Base-by-base conservation (phyloP, 2,888 invertebrate genomes). In the Notodonta ziczac region DNA sequence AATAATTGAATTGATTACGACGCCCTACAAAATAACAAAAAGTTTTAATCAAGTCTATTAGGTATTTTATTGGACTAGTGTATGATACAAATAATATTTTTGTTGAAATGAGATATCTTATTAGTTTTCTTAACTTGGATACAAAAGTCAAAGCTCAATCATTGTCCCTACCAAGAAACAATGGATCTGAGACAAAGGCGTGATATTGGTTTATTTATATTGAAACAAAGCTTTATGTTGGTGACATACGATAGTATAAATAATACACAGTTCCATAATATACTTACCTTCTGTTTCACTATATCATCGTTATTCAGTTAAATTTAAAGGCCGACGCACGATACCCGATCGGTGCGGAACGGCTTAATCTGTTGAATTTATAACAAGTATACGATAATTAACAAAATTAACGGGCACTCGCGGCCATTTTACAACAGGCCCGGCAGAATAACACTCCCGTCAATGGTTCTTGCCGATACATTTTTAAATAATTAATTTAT, bases 401-500 rank as follows among this genome's bases (percentile, higher is more conserved):
- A 84, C 73, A 65, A 81, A 85, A 88, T 86, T 87, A 87, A 87
- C 84, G 83, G 72, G 62, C 78, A 74, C 78, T 82, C 81, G 67
- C 77, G 74, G 73, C 81, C 80, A 85, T 83, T 87, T 86, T 81
- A 79, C 81, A 76, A 66, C 62, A 76, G 73, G 77, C 72, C 83
- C 67, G 65, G 76, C 81, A 67, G 81, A 80, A 81, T 83, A 87
- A 84, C 67, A 76, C 82, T 82, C 79, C 77, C 78, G 80, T 76
- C 76, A 70, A 56, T 65, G 66, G 61, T 75, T 77, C 77, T 78
- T 82, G 76, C 81, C 81, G 84, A 90, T 88, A 85, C 88, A 86
- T 89, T 85, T 91, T 91, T 88, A 88, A 90, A 86, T 85, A 89
- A 91, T 90, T 88, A 89, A 91, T 92, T 89, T 91, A 91, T 88